A percentile compares a stretch with the other conserved stretches of the same genome.
Evolutionary conservation across 1,140 invertebrate genomes (phyloP).

Genomic region (Drosophila repleta): DNA sequence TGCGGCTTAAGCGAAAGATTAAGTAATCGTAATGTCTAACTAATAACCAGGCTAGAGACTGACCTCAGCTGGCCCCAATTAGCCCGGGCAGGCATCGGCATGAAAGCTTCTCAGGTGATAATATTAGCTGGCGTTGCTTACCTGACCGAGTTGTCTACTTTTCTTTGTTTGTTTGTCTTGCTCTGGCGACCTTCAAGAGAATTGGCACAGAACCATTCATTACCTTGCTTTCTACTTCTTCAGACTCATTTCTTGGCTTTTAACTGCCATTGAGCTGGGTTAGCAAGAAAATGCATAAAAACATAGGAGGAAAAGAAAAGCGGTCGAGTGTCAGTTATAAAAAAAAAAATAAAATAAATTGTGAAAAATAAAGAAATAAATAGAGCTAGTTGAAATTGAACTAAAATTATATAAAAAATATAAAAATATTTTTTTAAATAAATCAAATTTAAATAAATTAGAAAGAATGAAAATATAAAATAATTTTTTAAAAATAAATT

Average conservation of each 20-base stretch:
- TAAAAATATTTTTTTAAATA: too few species aligned
- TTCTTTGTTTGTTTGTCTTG: neutral
- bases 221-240: slow-evolving; percentile 15
- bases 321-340: slow-evolving; percentile 9
- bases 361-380: too few species aligned
- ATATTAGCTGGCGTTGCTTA: neutral
- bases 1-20: neutral
- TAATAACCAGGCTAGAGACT: neutral
- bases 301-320: slow-evolving; percentile 10
- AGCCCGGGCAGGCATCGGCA: neutral
- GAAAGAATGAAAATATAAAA: too few species aligned
- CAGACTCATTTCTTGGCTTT: neutral
- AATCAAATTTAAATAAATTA: slow-evolving; percentile 4
- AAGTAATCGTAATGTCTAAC: neutral
- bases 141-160: neutral
- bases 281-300: slow-evolving; percentile 13
- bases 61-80: neutral
- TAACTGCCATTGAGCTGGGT: slow-evolving; percentile 21
- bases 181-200: slow-evolving; percentile 15
- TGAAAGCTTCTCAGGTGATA: neutral
- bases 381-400: neutral
- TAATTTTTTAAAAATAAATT: too few species aligned
- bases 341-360: slow-evolving; percentile 5
- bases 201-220: slow-evolving; percentile 20
- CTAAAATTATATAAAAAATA: too few species aligned